Evolutionary conservation across 2,113 vertebrate genomes (phyloP), one percentile per base, ranked within the genome.

Genomic region (Callipepla californica): DNA sequence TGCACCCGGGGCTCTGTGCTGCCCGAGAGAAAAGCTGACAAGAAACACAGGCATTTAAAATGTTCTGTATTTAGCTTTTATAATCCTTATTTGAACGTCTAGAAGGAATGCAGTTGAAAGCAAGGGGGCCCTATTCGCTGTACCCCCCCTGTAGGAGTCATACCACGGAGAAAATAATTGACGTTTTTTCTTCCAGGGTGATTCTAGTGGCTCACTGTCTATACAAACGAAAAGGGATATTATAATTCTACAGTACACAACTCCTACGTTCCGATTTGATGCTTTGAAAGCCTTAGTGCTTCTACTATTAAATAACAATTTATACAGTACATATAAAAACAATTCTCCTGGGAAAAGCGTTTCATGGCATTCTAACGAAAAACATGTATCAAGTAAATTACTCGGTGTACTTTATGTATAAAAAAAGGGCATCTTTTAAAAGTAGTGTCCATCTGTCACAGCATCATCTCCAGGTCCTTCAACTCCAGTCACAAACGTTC

Each of bases 121-220:
- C 5, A 77, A 68, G 44, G 76, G 72, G 6, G 7, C 3, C 28
- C 17, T 57, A 65, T 26, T 4, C 44, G 23, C 67, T 69, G 26
- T 87, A 91, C n/a, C 51, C 3, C 7, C 48, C 21, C 40, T 36
- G 26, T 16, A 65, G 51, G 19, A 87, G 63, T 87, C 26, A 66
- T 45, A 63, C 42, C 73, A 90, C 30, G 61, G 85, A 95, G 82
- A 91, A 94, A 81, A 87, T 45, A 85, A 75, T 91, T 94, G 55
- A 94, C 86, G 79, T 88, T 91, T 62, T 88, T 81, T 42, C 44
- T 50, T 88, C 78, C 63, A 75, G 67, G 79, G 89, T 48, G 91
- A 91, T 81, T 85, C 82, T 90, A 96, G 45, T 86, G 93, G 94
- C 58, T 83, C 80, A 80, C 16, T 59, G 51, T 73, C 93, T 94